A percentile compares a stretch with the other conserved stretches of the same genome.
Evolutionary conservation across 2,888 invertebrate species (phyloP).

Genomic region (Oligia fasciuncula): DNA sequence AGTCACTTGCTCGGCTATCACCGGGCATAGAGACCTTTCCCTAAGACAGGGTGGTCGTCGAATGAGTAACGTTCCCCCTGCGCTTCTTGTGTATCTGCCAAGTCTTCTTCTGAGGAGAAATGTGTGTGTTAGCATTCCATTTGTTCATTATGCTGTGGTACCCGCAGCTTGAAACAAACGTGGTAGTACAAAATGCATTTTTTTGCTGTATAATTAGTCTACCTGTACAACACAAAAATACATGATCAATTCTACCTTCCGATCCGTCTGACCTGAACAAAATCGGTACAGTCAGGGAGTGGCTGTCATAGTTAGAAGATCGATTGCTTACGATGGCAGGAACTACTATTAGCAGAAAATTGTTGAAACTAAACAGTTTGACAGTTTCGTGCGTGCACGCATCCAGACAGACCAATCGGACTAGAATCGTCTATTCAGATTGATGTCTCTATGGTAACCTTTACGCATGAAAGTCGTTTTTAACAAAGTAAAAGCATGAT

Average conservation of each 20-base stretch:
- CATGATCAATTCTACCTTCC: not conserved
- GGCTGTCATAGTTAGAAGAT: not conserved
- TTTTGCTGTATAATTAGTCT: not conserved
- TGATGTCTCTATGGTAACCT: not conserved
- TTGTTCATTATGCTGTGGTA: slow-evolving; percentile 31
- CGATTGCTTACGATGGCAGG: not conserved
- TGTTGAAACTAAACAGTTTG: not conserved
- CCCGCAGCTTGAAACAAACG: slow-evolving; percentile 1
- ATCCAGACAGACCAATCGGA: too few relatives aligned
- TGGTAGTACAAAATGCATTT: not conserved
- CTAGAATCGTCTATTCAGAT: not conserved
- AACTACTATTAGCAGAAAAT: not conserved
- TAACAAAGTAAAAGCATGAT: not conserved
- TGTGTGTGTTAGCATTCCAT: slow-evolving; percentile 45
- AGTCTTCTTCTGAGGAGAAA: slow-evolving; percentile 56
- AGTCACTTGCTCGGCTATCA: slow-evolving; percentile 45
- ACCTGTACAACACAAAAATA: not conserved
- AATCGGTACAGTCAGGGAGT: not conserved
- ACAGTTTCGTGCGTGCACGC: not conserved
- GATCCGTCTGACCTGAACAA: not conserved
- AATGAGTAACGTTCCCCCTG: slow-evolving; percentile 44
- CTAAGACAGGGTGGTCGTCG: slow-evolving; percentile 49
- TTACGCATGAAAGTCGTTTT: not conserved
- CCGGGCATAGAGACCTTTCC: slow-evolving; percentile 35
- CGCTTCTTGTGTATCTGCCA: slow-evolving; percentile 37